Evolutionary conservation across 2,888 invertebrate species (phyloP).

Genomic region (Octodonta nipae): DNA sequence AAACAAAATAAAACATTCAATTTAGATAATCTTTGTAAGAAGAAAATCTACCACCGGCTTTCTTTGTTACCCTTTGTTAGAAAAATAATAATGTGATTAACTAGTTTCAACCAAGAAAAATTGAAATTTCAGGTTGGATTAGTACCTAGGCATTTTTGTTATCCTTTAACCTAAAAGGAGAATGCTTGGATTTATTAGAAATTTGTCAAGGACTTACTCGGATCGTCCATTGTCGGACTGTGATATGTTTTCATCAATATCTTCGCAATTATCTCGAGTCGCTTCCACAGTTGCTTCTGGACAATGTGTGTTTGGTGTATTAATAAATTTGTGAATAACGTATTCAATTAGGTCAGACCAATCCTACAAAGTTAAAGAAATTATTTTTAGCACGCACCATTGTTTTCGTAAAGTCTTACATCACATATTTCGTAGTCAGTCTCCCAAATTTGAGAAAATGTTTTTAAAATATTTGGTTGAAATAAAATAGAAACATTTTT

Average conservation of each 20-base stretch:
- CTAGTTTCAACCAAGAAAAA: too few relatives aligned
- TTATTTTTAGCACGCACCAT: not conserved
- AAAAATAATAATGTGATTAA: too few relatives aligned
- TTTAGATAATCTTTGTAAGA: not conserved
- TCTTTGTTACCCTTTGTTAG: not conserved
- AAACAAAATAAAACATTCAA: constrained; percentile 8
- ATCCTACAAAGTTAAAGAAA: constrained; percentile 42
- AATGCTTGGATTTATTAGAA: not conserved
- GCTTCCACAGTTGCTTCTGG: constrained; percentile 8
- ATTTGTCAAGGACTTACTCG: constrained; percentile 10
- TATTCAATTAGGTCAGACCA: constrained; percentile 73
- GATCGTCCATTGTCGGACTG: constrained; percentile 9
- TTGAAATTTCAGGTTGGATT: too few relatives aligned
- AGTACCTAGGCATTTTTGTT: too few relatives aligned
- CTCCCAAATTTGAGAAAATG: constrained; percentile 63
- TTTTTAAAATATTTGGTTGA: constrained; percentile 62
- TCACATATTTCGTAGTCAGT: constrained; percentile 59
- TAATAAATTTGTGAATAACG: constrained; percentile 64
- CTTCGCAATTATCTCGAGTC: constrained; percentile 7
- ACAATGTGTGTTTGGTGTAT: constrained; percentile 35
- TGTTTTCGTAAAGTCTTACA: constrained; percentile 37
- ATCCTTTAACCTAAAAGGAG: too few relatives aligned
- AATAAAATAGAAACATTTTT: constrained; percentile 52
- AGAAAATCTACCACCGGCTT: not conserved
- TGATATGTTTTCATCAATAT: constrained; percentile 6